phyloP scores from a whole-genome alignment of 2,888 invertebrate species.

The Cataglyphis rosenhaueri region DNA sequence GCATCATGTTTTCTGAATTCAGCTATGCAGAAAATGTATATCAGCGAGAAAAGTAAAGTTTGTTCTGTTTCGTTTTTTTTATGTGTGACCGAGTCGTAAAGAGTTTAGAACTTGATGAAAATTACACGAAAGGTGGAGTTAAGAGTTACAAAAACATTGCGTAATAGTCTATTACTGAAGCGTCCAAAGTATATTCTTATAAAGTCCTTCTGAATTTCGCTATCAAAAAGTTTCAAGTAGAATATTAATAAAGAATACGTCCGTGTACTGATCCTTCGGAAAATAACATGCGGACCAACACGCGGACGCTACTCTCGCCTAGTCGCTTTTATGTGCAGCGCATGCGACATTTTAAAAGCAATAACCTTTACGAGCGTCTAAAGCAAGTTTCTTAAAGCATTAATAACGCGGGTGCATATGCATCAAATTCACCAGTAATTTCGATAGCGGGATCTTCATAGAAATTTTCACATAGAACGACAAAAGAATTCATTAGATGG shows the following conservation, averaged over 20 bases:
- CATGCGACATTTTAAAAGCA: constrained; percentile 51
- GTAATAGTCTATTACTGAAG: constrained; percentile 33
- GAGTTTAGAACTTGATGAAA: constrained; percentile 23
- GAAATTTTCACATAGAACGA: constrained; percentile 33
- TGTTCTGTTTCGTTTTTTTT: neutral
- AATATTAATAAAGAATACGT: constrained; percentile 50
- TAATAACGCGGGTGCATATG: constrained; percentile 46
- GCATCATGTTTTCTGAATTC: neutral
- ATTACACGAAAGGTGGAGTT: constrained; percentile 14
- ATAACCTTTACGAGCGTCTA: constrained; percentile 50
- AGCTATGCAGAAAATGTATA: neutral
- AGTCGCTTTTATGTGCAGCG: constrained; percentile 28
- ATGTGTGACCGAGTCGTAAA: constrained; percentile 9
- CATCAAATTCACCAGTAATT: constrained; percentile 42
- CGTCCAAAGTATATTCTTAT: constrained; percentile 34
- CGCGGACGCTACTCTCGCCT: constrained; percentile 3
- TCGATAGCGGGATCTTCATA: constrained; percentile 34
- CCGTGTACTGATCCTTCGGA: neutral
- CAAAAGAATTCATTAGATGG: constrained; percentile 44
- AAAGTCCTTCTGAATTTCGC: constrained; percentile 38
- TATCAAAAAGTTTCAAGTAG: constrained; percentile 47
- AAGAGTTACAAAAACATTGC: constrained; percentile 8
- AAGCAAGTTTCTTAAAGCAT: constrained; percentile 51
- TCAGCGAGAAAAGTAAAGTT: neutral
- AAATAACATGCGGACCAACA: constrained; percentile 27